Base-by-base conservation (phyloP, 64 coral and sea anemone genomes). In the Dendronephthya gigantea region DNA sequence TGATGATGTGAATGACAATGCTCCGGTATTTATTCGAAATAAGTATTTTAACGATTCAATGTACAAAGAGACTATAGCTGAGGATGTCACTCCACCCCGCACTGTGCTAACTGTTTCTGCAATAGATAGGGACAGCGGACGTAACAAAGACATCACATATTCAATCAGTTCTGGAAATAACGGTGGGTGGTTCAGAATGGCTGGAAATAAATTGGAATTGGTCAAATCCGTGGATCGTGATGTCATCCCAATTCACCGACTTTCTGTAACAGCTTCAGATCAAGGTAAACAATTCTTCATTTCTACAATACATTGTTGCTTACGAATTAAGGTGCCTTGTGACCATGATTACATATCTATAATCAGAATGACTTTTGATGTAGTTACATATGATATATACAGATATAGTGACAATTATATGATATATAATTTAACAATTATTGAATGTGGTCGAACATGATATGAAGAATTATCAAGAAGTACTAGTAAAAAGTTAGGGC, bases 261-360 rank as follows among this genome's bases (percentile, higher is more conserved):
- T 98, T 48, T 23, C 72, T 14, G 95, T 93, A 15, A 62, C 49
- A 50, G 95, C 95, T 4, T 86, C 52, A 23, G 95, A 98, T 65
- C 87, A 84, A 39, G 95, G 95, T 3, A 51, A 37, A 7, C 87
- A 92, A 93, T 17, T 87, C 1, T 83, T 87, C 8, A 85, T 91
- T 36, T 84, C 48, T 39, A 15, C 19, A 28, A 79, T 79, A 79
- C 36, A 1, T 12, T 36, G 15, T 39, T 75, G 29, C 14, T 66
- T n/a, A 30, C 22, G 6, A 3, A 66, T 66, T 6, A n/a, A 17
- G 58, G 6, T 22, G 58, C 6, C 58, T 22, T 15, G 14, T 30
- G 29, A 22, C 58, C 6, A 66, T 15, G 5, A 6, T n/a, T 8
- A 30, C 14, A 66, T 66, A 6, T 8, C 19, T n/a, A n/a, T n/a